Base-by-base conservation (phyloP, 2,888 invertebrate genomes). In the Melangyna quadrimaculata region DNA sequence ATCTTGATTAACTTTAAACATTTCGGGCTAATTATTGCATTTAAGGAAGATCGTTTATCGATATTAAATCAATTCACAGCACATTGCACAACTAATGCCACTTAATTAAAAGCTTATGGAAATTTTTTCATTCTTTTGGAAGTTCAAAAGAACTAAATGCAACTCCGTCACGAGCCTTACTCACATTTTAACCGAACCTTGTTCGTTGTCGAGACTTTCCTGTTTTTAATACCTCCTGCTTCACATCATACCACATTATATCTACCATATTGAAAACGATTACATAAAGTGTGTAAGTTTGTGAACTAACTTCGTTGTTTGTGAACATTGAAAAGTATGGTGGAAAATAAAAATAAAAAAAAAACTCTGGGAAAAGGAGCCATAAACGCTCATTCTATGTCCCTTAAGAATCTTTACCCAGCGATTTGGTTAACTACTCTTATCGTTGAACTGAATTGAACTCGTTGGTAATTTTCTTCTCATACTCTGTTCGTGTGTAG, bases 381-480 rank as follows among this genome's bases (percentile, higher is more conserved):
- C 79, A 84, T 84, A 79, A 84, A 74, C 74, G 83, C 53, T 79
- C 61, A 71, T 61, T 79, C 27, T 29, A 43, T 75, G 74, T 80
- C 80, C 75, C 80, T 40, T 19, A 48, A 77, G 84, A 77, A 72
- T 80, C 80, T 77, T 84, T 84, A 77, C 72, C 75, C 75, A 71
- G 37, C 80, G 80, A 84, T 84, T 84, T 84, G 61, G 75, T 75
- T 84, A 84, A 84, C 84, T 80, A 59, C 59, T 53, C 72, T 63
- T 45, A 65, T 84, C 80, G 80, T 80, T 84, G 84, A 84, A 84
- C 84, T 75, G 72, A 80, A 80, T 80, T 84, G 80, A 84, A 84
- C 84, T 80, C 80, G 75, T 35, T 51, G 35, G 51, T 80, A 67
- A 77, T 77, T 77, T 72, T 63, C 71, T 37, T 73, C 70, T 45